phyloP scores from a whole-genome alignment of 2,113 vertebrate genomes.

The Rhinogobius similis region DNA sequence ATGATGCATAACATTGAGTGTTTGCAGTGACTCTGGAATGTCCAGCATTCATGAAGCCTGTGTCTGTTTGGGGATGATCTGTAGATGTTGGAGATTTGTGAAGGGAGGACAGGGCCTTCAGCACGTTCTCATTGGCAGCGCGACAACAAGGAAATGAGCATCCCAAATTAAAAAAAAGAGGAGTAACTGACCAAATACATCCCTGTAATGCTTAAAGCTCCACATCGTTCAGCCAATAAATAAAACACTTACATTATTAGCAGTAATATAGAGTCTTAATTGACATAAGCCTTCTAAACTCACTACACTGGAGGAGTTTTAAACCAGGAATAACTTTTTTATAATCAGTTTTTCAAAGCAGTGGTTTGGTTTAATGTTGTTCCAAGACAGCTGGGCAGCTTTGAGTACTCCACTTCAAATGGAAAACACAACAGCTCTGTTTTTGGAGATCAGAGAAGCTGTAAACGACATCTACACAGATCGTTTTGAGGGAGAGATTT shows the following conservation, averaged over 20 bases:
- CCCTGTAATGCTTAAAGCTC: not conserved
- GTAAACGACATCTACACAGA: constrained; percentile 22
- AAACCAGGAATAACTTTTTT: not conserved
- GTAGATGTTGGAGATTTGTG: constrained; percentile 45
- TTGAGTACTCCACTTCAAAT: constrained; percentile 30
- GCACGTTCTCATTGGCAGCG: constrained; percentile 51
- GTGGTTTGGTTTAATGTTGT: constrained; percentile 20
- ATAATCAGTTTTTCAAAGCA: constrained; percentile 19
- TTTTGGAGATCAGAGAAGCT: constrained; percentile 29
- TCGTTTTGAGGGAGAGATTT: constrained; percentile 15
- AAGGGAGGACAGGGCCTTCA: constrained; percentile 47
- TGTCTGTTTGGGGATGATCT: constrained; percentile 14
- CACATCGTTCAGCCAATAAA: not conserved
- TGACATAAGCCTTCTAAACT: too few relatives aligned
- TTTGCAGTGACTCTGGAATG: constrained; percentile 41
- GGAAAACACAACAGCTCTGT: constrained; percentile 35
- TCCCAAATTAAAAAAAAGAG: constrained; percentile 24
- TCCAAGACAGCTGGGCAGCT: constrained; percentile 24
- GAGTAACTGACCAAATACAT: not conserved
- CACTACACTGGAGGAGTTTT: too few relatives aligned
- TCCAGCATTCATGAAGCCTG: constrained; percentile 2
- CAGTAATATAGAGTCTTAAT: too few relatives aligned
- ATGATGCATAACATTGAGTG: constrained; percentile 32
- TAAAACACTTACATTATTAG: not conserved
- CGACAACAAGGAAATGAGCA: constrained; percentile 41